Evolutionary conservation across 2,888 invertebrate genomes (phyloP).

Genomic region (Auanema freiburgensis): DNA sequence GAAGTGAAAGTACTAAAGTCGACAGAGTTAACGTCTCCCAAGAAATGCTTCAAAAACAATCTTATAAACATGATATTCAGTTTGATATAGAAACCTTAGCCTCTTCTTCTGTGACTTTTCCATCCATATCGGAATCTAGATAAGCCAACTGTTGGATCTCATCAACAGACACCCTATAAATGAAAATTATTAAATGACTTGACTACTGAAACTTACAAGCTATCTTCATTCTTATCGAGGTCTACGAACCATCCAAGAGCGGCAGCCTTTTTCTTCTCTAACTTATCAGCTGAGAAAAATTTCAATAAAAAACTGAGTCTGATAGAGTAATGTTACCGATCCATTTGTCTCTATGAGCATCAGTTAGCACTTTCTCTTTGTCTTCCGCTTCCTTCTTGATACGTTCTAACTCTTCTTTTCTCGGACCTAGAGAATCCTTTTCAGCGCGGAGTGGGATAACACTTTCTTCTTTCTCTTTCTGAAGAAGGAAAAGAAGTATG

Average conservation of each 20-base stretch:
- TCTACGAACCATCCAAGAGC: conserved; percentile 73
- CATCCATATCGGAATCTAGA: conserved; percentile 88
- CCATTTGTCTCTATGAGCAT: conserved; percentile 66
- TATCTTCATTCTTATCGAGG: conserved; percentile 82
- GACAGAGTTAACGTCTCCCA: conserved; percentile 29
- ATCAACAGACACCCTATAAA: conserved; percentile 70
- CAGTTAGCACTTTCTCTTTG: conserved; percentile 74
- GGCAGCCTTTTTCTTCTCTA: conserved; percentile 54
- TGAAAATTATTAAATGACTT: too few relatives aligned
- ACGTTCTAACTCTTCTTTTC: conserved; percentile 68
- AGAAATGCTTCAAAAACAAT: not conserved
- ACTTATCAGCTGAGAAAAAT: conserved; percentile 72
- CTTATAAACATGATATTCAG: not conserved
- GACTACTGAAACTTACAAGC: conserved; percentile 65
- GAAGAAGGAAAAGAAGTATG: conserved; percentile 1
- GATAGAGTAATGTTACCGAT: conserved; percentile 41
- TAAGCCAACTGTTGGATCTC: conserved; percentile 73
- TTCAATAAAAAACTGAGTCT: conserved; percentile 53
- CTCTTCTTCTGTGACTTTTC: conserved; percentile 84
- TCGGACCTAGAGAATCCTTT: conserved; percentile 75
- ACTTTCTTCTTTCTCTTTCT: conserved; percentile 69
- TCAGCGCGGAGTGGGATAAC: conserved; percentile 74
- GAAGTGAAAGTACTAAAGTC: conserved; percentile 58
- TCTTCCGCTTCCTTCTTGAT: conserved; percentile 75
- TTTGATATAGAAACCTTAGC: conserved; percentile 68